phyloP scores from a whole-genome alignment of 2,797 vertebrate genomes.

The Phrynocephalus vlangalii region DNA sequence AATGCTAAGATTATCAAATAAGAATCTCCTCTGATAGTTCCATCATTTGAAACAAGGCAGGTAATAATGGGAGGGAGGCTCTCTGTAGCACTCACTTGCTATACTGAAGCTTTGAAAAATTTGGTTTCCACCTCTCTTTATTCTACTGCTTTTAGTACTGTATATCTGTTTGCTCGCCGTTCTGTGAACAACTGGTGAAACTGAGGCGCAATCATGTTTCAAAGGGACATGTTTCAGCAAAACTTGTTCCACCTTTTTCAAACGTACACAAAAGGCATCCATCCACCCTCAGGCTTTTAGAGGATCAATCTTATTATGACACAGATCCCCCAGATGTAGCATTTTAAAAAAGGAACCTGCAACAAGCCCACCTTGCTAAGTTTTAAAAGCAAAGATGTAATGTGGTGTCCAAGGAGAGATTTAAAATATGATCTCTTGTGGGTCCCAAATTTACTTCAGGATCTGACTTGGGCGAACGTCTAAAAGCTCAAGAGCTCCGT shows the following conservation, averaged over 20 bases:
- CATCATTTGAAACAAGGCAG: neutral
- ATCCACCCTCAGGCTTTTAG: neutral
- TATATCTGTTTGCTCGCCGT: neutral
- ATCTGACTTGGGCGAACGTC: neutral
- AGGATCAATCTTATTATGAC: neutral
- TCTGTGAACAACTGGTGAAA: neutral
- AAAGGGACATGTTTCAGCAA: neutral
- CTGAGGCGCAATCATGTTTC: neutral
- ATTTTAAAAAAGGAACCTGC: neutral
- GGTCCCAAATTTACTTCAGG: neutral
- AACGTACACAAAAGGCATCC: neutral
- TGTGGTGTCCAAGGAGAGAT: conserved; percentile 53
- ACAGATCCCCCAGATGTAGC: neutral
- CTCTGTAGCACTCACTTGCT: no score
- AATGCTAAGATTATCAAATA: neutral
- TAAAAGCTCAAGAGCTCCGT: neutral
- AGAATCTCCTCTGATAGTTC: neutral
- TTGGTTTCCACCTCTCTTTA: neutral
- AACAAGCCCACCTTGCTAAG: neutral
- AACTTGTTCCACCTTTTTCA: neutral
- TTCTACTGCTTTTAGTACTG: neutral
- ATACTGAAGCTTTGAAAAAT: neutral
- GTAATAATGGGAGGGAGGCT: no score
- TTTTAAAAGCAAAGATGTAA: conserved; percentile 15
- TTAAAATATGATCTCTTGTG: conserved; percentile 49